Evolutionary conservation across 1,140 invertebrate genomes (phyloP).

Genomic region (Drosophila sp.): DNA sequence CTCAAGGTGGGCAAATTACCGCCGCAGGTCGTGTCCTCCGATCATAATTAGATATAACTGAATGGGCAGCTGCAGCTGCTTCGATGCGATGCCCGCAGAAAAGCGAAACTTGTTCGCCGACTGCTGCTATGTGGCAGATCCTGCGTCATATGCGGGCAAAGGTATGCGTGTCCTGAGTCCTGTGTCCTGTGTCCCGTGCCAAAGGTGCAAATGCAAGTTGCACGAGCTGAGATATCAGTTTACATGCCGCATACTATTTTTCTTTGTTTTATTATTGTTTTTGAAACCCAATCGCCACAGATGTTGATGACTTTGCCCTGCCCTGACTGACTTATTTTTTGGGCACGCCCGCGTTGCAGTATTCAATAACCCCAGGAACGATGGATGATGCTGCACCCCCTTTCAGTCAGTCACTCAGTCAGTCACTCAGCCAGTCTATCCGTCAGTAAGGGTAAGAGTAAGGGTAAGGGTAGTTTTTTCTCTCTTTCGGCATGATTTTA

Average conservation of each 20-base stretch:
- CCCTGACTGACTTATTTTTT: constrained; percentile 36
- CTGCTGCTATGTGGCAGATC: constrained; percentile 34
- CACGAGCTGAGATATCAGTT: constrained; percentile 59
- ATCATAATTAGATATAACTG: constrained; percentile 50
- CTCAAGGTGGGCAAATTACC: constrained; percentile 77
- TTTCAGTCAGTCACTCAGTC: constrained; percentile 3
- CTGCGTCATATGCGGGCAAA: constrained; percentile 38
- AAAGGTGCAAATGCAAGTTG: constrained; percentile 71
- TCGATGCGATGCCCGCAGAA: constrained; percentile 45
- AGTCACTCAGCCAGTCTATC: neutral
- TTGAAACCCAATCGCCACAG: constrained; percentile 62
- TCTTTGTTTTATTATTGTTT: constrained; percentile 40
- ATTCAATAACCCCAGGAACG: constrained; percentile 30
- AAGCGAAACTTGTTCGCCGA: constrained; percentile 17
- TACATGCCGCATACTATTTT: constrained; percentile 56
- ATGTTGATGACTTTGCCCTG: constrained; percentile 59
- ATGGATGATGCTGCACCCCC: constrained; percentile 55
- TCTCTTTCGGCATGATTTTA: constrained; percentile 66
- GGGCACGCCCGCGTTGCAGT: constrained; percentile 38
- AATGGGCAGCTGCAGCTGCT: constrained; percentile 44
- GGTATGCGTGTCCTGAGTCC: constrained; percentile 45
- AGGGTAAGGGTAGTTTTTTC: constrained; percentile 59
- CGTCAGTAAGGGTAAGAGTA: constrained; percentile 2
- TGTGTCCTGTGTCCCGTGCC: constrained; percentile 28
- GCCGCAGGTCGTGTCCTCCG: constrained; percentile 40